These are phyloP conservation scores for Apeira syringaria DNA, from an alignment of 2,888 invertebrate genomes.

Conservation along the genomic window DNA sequence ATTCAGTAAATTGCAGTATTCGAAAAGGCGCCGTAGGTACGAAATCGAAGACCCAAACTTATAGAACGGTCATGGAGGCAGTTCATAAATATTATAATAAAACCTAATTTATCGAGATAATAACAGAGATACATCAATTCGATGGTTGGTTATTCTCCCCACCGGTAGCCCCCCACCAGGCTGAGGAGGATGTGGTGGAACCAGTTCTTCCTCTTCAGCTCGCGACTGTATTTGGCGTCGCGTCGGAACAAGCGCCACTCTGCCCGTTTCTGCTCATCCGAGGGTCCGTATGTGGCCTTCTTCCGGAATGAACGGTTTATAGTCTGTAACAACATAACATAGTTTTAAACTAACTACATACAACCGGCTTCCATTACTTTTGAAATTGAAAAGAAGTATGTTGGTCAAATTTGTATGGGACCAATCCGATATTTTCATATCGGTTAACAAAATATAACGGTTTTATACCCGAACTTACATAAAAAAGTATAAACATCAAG, in stretches of 20 bases:
- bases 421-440: no score
- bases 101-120: conserved; percentile 27
- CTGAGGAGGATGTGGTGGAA: conserved; percentile 61
- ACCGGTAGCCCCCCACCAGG: conserved; percentile 61
- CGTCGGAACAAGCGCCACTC: conserved; percentile 85
- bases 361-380: no score
- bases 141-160: conserved; percentile 30
- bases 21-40: background rate
- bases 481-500: no score
- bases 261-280: conserved; percentile 69
- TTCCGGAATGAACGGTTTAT: conserved; percentile 69
- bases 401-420: no score
- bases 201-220: conserved; percentile 58
- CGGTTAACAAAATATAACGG: no score
- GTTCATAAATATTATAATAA: conserved; percentile 6
- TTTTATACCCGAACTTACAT: no score
- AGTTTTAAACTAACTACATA: no score
- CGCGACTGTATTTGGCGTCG: conserved; percentile 64
- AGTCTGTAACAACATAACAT: no score
- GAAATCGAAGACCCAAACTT: background rate
- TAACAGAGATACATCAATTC: conserved; percentile 4
- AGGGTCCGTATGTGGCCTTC: conserved; percentile 76
- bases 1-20: background rate
- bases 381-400: no score
- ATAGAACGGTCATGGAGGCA: background rate